phyloP scores from a whole-genome alignment of 1,140 invertebrate species.

The Diachasmimorpha longicaudata region DNA sequence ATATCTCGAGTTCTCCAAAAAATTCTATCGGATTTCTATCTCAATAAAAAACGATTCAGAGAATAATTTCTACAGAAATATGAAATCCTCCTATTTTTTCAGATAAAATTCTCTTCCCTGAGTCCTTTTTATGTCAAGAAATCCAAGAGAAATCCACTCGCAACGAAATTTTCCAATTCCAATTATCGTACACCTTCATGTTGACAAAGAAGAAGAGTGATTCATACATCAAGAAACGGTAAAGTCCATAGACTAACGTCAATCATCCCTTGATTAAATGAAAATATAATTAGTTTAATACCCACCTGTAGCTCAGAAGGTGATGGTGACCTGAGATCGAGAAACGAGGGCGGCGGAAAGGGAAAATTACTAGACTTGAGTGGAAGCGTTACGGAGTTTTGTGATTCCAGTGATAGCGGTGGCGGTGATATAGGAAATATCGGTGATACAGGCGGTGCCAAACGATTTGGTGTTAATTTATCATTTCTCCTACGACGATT shows the following conservation, averaged over 20 bases:
- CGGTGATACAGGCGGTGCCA: constrained; percentile 51
- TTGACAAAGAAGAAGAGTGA: too few species aligned
- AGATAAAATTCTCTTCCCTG: too few species aligned
- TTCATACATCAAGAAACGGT: too few species aligned
- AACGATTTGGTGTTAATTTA: constrained; percentile 8
- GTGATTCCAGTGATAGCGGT: constrained; percentile 52
- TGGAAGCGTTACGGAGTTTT: constrained; percentile 42
- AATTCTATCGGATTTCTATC: too few species aligned
- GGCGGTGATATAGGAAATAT: constrained; percentile 58
- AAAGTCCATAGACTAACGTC: not conserved
- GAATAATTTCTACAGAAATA: too few species aligned
- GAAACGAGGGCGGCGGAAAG: constrained; percentile 56
- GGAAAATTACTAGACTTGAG: constrained; percentile 40
- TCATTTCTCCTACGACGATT: constrained; percentile 34
- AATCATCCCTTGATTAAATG: not conserved
- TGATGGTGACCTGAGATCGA: constrained; percentile 55
- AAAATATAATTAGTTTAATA: constrained; percentile 31
- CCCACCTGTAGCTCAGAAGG: constrained; percentile 59
- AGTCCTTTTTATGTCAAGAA: too few species aligned
- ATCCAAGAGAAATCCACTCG: too few species aligned
- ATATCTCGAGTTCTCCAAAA: too few species aligned
- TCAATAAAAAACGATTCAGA: too few species aligned
- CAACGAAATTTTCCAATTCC: too few species aligned
- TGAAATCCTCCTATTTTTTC: too few species aligned
- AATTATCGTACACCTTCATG: too few species aligned